Percentiles rank a stretch among this genome's conserved stretches.
Evolutionary conservation across 2,113 vertebrate species (phyloP).

Genomic region (Struthidea cinerea): DNA sequence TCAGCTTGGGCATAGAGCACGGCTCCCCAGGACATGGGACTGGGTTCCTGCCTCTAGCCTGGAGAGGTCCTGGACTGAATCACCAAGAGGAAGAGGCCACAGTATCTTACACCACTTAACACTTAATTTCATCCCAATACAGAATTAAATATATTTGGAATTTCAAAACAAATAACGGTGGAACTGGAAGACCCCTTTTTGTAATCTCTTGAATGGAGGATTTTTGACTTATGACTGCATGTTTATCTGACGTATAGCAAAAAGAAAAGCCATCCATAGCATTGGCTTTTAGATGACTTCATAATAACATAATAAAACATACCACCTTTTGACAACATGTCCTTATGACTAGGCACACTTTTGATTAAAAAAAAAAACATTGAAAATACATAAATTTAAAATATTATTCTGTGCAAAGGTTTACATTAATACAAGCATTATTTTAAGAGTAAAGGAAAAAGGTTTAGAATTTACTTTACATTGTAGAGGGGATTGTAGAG

Average conservation of each 20-base stretch:
- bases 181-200: background rate
- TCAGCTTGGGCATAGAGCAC: background rate
- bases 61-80: background rate
- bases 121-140: background rate
- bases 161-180: background rate
- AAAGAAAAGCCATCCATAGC: background rate
- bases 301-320: background rate
- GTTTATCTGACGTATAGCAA: background rate
- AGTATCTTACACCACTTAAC: background rate
- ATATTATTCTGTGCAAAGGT: background rate
- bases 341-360: background rate
- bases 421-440: background rate
- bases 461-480: background rate
- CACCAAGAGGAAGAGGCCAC: background rate
- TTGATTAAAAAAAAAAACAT: background rate
- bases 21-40: accelerated
- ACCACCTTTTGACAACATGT: background rate
- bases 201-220: background rate
- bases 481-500: background rate
- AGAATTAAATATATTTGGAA: background rate
- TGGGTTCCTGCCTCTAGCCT: background rate
- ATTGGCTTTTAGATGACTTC: background rate
- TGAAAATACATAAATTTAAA: background rate
- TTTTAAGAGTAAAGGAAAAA: background rate
- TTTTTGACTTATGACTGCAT: background rate